Percentiles rank a stretch among this genome's conserved stretches.
phyloP scores from a whole-genome alignment of 2,888 invertebrate genomes.

The Tachina lurida region DNA sequence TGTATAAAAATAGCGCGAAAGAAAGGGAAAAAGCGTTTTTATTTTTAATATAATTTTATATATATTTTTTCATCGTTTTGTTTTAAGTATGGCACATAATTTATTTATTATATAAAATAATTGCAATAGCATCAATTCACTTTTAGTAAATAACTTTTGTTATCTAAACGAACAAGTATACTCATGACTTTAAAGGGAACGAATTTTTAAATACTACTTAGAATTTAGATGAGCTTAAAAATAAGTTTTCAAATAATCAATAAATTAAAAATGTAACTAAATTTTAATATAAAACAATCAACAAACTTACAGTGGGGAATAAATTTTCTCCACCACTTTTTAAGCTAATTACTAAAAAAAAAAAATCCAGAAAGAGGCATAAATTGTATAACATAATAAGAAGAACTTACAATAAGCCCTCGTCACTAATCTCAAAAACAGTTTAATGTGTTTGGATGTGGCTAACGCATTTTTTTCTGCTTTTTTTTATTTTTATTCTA shows the following conservation, averaged over 20 bases:
- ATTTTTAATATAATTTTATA: slow-evolving; percentile 55
- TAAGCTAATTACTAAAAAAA: slow-evolving; percentile 18
- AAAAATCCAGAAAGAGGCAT: slow-evolving; percentile 23
- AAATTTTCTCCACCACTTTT: background rate
- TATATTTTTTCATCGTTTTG: slow-evolving; percentile 17
- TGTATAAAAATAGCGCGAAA: slow-evolving; percentile 41
- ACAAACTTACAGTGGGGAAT: slow-evolving; percentile 50
- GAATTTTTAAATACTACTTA: slow-evolving; percentile 41
- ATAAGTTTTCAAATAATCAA: background rate
- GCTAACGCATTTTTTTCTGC: slow-evolving; percentile 47
- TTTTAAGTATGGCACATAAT: slow-evolving; percentile 70
- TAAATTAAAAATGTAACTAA: slow-evolving; percentile 19
- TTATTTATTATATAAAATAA: slow-evolving; percentile 68
- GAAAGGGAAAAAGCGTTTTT: slow-evolving; percentile 43
- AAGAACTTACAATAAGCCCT: background rate
- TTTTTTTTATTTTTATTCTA: slow-evolving; percentile 13
- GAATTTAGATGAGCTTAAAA: slow-evolving; percentile 13
- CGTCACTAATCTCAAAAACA: slow-evolving; percentile 64
- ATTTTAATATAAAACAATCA: slow-evolving; percentile 43
- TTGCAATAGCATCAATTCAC: slow-evolving; percentile 65
- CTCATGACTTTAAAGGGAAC: slow-evolving; percentile 39
- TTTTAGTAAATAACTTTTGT: slow-evolving; percentile 62
- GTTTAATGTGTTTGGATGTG: slow-evolving; percentile 46
- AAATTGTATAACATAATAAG: background rate
- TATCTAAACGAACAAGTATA: slow-evolving; percentile 56